Evolutionary conservation across 2,888 invertebrate species (phyloP).

Genomic region (Hybos culiciformis): DNA sequence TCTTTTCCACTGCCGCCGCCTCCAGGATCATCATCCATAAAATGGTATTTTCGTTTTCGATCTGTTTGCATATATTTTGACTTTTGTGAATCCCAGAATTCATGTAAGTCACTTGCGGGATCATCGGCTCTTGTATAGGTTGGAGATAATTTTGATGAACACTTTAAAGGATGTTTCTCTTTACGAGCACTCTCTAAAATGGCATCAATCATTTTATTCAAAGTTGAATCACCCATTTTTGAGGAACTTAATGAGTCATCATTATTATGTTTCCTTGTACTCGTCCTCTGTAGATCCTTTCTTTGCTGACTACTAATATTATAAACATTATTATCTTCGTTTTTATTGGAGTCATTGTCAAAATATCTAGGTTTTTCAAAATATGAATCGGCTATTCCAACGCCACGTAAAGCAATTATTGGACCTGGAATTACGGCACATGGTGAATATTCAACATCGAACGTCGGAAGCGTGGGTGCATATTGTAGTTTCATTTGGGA

Average conservation of each 20-base stretch:
- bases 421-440: slow-evolving; percentile 27
- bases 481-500: slow-evolving; percentile 23
- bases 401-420: slow-evolving; percentile 29
- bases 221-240: slow-evolving; percentile 31
- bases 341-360: slow-evolving; percentile 2
- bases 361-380: slow-evolving; percentile 34
- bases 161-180: slow-evolving; percentile 19
- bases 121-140: slow-evolving; percentile 34
- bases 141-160: slow-evolving; percentile 26
- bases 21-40: not conserved
- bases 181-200: slow-evolving; percentile 34
- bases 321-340: slow-evolving; percentile 7
- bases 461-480: slow-evolving; percentile 17
- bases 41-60: slow-evolving; percentile 4
- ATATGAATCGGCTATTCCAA: slow-evolving; percentile 32
- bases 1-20: no score
- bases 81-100: slow-evolving; percentile 28
- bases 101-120: slow-evolving; percentile 34
- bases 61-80: slow-evolving; percentile 16
- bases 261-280: slow-evolving; percentile 11
- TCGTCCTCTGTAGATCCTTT: slow-evolving; percentile 30
- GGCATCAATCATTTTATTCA: slow-evolving; percentile 34
- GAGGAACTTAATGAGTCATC: slow-evolving; percentile 27
- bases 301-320: no score
- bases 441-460: slow-evolving; percentile 16